Evolutionary conservation across 2,113 vertebrate genomes (phyloP).

Genomic region (Forbesichthys papilliferus): DNA sequence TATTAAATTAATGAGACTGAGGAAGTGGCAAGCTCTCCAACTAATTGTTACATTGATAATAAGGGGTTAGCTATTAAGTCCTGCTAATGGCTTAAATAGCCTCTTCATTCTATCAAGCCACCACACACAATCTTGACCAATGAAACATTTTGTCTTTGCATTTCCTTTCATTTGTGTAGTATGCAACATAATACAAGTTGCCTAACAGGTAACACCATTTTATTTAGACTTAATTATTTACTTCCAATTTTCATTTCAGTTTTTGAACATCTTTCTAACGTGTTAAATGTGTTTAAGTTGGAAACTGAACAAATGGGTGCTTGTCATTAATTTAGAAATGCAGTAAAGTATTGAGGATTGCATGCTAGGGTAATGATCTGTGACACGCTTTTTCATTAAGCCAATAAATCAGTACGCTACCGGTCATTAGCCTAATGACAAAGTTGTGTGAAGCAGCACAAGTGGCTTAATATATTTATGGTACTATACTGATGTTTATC

Average conservation of each 20-base stretch:
- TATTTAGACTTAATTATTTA: no score
- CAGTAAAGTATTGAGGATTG: conserved; percentile 31
- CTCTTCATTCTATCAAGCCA: background rate
- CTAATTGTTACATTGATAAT: conserved; percentile 35
- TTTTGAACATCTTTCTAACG: conserved; percentile 21
- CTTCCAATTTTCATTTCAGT: conserved; percentile 1
- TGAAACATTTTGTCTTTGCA: no score
- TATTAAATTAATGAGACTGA: conserved; percentile 48
- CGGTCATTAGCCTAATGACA: conserved; percentile 59
- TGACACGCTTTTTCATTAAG: conserved; percentile 59
- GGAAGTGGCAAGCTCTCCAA: conserved; percentile 40
- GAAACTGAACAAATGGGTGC: conserved; percentile 25
- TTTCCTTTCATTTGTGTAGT: no score
- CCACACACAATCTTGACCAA: no score
- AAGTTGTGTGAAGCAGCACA: conserved; percentile 31
- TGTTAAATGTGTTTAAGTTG: conserved; percentile 12
- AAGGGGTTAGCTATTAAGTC: conserved; percentile 34
- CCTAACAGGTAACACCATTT: no score
- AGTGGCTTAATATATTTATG: conserved; percentile 37
- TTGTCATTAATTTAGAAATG: conserved; percentile 49
- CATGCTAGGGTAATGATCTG: conserved; percentile 66
- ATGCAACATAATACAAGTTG: no score
- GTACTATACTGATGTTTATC: conserved; percentile 12
- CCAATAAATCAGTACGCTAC: conserved; percentile 55
- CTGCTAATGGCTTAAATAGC: conserved; percentile 35